These are phyloP conservation scores for Ornithoptera priamus DNA, from an alignment of 2,888 invertebrate genomes.

Conservation along the genomic window DNA sequence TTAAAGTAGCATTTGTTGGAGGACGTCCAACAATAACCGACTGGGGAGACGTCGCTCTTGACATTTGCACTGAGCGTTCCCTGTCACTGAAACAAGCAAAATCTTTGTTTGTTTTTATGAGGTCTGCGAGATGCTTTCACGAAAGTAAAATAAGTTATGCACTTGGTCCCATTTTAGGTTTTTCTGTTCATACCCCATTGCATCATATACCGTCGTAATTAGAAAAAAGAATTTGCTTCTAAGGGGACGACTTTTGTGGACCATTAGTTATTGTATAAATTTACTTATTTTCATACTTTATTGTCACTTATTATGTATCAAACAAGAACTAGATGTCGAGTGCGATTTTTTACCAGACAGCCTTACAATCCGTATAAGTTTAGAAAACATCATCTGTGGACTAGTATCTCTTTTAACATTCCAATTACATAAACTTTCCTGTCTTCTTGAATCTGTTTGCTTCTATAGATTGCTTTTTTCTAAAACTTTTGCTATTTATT, in stretches of 20 bases:
- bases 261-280: too few relatives aligned
- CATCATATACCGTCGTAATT: too few relatives aligned
- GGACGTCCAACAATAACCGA: conserved; percentile 78
- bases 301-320: too few relatives aligned
- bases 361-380: too few relatives aligned
- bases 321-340: too few relatives aligned
- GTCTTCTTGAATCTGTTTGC: neutral
- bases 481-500: neutral
- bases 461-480: neutral
- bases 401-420: too few relatives aligned
- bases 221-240: too few relatives aligned
- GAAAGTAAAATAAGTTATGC: conserved; percentile 10
- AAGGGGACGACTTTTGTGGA: too few relatives aligned
- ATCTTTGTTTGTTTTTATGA: conserved; percentile 17
- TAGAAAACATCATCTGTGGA: too few relatives aligned
- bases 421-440: too few relatives aligned
- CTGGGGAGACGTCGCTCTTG: conserved; percentile 71
- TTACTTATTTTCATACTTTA: too few relatives aligned
- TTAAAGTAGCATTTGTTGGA: conserved; percentile 86
- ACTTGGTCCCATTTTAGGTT: neutral
- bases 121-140: neutral
- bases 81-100: conserved; percentile 61
- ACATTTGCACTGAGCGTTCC: conserved; percentile 73
- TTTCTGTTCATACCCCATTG: neutral
- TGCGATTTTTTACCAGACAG: too few relatives aligned